Conservation (phyloP, 1,140 invertebrate genomes). For the Aphidius ervi region DNA sequence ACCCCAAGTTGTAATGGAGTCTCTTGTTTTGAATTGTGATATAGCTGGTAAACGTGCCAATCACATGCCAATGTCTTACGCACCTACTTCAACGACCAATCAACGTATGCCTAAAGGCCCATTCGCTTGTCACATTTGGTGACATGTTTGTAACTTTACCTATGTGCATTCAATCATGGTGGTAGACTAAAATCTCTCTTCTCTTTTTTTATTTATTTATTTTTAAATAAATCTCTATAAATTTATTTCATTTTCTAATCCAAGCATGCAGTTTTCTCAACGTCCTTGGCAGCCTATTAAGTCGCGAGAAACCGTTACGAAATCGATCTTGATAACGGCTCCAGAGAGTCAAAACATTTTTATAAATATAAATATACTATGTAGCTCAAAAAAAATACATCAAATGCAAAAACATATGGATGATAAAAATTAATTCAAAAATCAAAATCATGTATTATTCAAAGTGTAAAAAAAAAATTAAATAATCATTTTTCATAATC, state of each 20-base stretch:
- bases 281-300: constrained; percentile 18
- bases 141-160: too few species aligned
- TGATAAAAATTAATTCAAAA: too few species aligned
- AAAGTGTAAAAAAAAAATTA: too few species aligned
- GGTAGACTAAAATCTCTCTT: not conserved
- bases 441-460: too few species aligned
- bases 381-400: not conserved
- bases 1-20: too few species aligned
- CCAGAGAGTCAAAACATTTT: constrained; percentile 4
- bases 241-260: too few species aligned
- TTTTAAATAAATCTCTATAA: not conserved
- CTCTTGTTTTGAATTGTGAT: too few species aligned
- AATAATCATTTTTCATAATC: too few species aligned
- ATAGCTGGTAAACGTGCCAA: not conserved
- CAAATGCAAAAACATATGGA: too few species aligned
- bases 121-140: not conserved
- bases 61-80: constrained; percentile 6
- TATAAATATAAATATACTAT: not conserved
- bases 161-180: not conserved
- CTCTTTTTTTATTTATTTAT: not conserved
- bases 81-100: constrained; percentile 3
- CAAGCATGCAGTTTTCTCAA: constrained; percentile 3
- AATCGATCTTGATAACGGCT: constrained; percentile 21
- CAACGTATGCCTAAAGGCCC: not conserved
- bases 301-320: constrained; percentile 20